Evolutionary conservation across 2,113 vertebrate genomes (phyloP), one percentile per base, ranked within the genome.

Genomic region (Cyanistes caeruleus): DNA sequence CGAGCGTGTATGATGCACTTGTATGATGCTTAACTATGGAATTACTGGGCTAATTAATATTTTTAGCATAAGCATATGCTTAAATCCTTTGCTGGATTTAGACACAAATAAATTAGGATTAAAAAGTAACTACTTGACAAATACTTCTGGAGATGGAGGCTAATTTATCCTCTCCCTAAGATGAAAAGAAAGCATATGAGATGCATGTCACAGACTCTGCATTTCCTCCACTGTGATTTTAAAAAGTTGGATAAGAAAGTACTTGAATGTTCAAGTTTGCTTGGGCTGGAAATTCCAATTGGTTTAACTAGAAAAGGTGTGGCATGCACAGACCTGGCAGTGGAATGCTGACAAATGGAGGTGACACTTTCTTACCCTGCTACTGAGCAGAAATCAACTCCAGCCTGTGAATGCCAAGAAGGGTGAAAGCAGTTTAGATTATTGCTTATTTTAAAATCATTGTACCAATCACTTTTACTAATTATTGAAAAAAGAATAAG

Each of bases 81-180:
- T 46, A 93, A 90, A 70, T 84, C n/a, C 64, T 75, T 79, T 78
- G 24, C 60, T 72, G 58, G 56, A 79, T 90, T 96, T 49, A 68
- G 49, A 49, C 49, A 70, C 70, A 92, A 90, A 84, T 86, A 94
- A 94, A 68, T 73, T 83, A 64, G 44, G 37, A 70, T 90, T 84
- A 56, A 87, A 93, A 78, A 77, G 41, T 87, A 91, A 24, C 56
- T 85, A 33, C 44, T 78, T 75, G 62, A 72, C 12, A 94, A 84
- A 84, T 82, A 55, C 62, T 93, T 94, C 37, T 89, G 48, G 84
- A 87, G 56, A 31, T 1, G 22, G 59, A 85, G 64, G 31, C 48
- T 78, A 49, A 68, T 93, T 87, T 60, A 41, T 68, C 56, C 49
- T 90, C 11, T 84, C n/a, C 56, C n/a, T 44, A 84, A 60, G 64